Percentiles rank a stretch among this genome's conserved stretches.
These are phyloP conservation scores for Lepidostoma basale DNA, from an alignment of 1,140 invertebrate genomes.

Conservation along the genomic window DNA sequence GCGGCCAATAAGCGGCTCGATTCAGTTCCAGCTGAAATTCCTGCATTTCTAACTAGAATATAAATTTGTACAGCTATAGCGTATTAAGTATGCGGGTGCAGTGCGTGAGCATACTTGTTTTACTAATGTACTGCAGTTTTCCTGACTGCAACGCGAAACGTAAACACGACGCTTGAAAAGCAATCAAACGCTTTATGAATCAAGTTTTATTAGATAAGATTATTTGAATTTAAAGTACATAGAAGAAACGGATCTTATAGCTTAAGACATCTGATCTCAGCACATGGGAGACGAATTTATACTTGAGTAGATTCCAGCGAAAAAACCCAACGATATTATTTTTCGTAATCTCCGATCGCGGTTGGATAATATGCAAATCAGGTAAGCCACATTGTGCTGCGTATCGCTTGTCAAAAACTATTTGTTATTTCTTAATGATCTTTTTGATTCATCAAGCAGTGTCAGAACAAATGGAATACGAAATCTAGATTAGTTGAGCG, in stretches of 20 bases:
- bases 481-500: slow-evolving; percentile 40
- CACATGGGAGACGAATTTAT: not conserved
- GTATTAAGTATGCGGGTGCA: no score
- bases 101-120: no score
- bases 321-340: slow-evolving; percentile 44
- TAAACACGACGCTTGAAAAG: no score
- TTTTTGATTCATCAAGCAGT: slow-evolving; percentile 43
- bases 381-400: slow-evolving; percentile 35
- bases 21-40: no score
- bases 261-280: not conserved
- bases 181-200: no score
- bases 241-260: not conserved
- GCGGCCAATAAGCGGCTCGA: no score
- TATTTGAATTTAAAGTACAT: no score
- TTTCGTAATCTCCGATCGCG: slow-evolving; percentile 45
- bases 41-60: no score
- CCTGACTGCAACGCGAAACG: no score
- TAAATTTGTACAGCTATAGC: no score
- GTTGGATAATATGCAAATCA: slow-evolving; percentile 39
- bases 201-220: no score
- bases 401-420: slow-evolving; percentile 40
- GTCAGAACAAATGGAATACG: slow-evolving; percentile 43
- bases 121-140: no score
- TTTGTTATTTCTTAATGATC: slow-evolving; percentile 47
- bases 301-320: slow-evolving; percentile 3